Evolutionary conservation across 2,113 vertebrate species (phyloP).

Genomic region (Catagonus wagneri): DNA sequence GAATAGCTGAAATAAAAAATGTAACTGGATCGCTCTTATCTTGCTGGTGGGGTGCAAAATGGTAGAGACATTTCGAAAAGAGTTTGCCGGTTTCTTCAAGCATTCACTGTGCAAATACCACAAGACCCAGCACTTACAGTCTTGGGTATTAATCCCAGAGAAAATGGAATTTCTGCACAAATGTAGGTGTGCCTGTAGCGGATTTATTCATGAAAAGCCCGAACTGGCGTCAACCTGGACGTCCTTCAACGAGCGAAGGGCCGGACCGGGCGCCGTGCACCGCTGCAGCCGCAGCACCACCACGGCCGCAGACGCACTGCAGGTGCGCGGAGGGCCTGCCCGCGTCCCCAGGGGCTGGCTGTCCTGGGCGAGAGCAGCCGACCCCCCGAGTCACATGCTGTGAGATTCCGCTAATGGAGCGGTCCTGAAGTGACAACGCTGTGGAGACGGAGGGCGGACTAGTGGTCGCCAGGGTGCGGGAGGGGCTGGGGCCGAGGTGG

Average conservation of each 20-base stretch:
- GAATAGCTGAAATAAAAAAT: no score
- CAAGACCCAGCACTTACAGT: not conserved
- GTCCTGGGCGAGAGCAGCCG: not conserved
- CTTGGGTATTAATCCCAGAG: not conserved
- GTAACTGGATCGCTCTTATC: accelerated
- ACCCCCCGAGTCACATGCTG: not conserved
- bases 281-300: no score
- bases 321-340: not conserved
- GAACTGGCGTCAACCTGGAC: not conserved
- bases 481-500: not conserved
- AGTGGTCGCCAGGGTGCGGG: not conserved
- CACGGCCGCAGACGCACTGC: no score
- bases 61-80: no score
- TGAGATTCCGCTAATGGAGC: accelerated
- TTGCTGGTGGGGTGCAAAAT: not conserved
- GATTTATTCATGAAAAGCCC: not conserved
- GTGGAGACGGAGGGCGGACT: not conserved
- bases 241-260: not conserved
- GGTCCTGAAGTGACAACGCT: not conserved
- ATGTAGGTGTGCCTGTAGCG: not conserved
- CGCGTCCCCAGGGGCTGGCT: no score
- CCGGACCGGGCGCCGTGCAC: no score
- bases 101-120: not conserved
- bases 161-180: not conserved
- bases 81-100: not conserved